Conservation (phyloP, 2,797 vertebrate genomes). For the Ceyx erithaca region DNA sequence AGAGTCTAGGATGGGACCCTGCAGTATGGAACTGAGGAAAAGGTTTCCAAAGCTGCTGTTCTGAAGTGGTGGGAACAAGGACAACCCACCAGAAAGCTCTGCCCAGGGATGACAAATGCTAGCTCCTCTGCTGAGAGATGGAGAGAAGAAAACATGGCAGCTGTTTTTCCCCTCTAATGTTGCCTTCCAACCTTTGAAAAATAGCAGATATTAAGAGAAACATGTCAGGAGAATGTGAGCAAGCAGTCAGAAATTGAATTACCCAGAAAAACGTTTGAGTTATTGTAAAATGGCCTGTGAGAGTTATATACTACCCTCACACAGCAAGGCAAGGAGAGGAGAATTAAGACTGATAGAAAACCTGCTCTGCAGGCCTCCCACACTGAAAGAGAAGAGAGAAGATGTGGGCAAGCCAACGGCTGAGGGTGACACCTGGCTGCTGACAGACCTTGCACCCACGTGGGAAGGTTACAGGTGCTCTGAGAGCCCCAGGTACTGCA, state of each 20-base stretch:
- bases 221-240: not conserved
- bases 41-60: not conserved
- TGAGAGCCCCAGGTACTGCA: not conserved
- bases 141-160: not conserved
- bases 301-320: not conserved
- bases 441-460: not conserved
- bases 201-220: constrained; percentile 33
- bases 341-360: not conserved
- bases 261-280: not conserved
- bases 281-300: not conserved
- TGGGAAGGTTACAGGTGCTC: not conserved
- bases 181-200: constrained; percentile 37
- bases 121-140: constrained; percentile 7
- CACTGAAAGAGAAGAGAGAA: not conserved
- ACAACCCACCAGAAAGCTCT: constrained; percentile 22
- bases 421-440: not conserved
- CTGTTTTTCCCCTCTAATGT: constrained; percentile 12
- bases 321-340: not conserved
- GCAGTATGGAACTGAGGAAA: not conserved
- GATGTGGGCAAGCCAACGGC: not conserved
- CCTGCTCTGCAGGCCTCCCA: not conserved
- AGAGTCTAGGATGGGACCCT: not conserved
- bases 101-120: constrained; percentile 22
- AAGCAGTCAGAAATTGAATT: constrained; percentile 23
- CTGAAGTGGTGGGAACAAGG: not conserved